Evolutionary conservation across 30 jellyfish, hydroid and myxozoan species (phyloP), one percentile per base, ranked within the genome.

Genomic region (Pseudorhiza aurosa): DNA sequence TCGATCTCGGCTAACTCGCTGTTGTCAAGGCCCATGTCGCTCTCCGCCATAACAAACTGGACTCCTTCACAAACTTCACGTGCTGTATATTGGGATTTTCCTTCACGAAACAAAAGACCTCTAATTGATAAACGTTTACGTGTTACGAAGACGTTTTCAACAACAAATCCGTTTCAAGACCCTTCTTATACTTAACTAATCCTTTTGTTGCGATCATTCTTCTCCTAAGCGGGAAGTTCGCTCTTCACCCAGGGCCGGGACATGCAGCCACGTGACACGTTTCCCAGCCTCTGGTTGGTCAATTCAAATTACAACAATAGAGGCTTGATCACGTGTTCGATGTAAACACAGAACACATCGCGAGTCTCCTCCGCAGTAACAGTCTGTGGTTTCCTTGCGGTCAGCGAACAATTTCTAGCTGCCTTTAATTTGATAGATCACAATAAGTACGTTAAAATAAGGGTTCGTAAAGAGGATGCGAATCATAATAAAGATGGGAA

Each of bases 1-100:
- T 80, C 91, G 43, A 80, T n/a, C 10, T 71, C 85, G 1, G 47
- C 72, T 14, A 80, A 77, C 6, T 81, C 91, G 62, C 65, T 56
- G 37, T 80, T 53, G 56, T 80, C 85, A 8, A 71, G 74, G 12
- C 85, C 72, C 85, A 47, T 71, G 9, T 51, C 72, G 72, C 72
- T 53, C 3, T 50, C 70, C 56, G 85, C 85, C 85, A 71, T 71
- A 71, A 71, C 85, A 71, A 22, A 19, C 24, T 43, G 24, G 17
- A 65, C 7, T 5, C 18, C 25, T 24, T 57, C 63, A 29, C 45
- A 42, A 17, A 10, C 51, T 71, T 71, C 72, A 71, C 85, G 85
- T 71, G 72, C 24, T 15, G 40, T 18, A 71, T 32, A 40, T 53
- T 25, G 72, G 85, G 85, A 50, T 50, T 71, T 71, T 28, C 72